Evolutionary conservation across 2,797 vertebrate species (phyloP), one percentile per base, ranked within the genome.

Genomic region (Hafferia zeledoni): DNA sequence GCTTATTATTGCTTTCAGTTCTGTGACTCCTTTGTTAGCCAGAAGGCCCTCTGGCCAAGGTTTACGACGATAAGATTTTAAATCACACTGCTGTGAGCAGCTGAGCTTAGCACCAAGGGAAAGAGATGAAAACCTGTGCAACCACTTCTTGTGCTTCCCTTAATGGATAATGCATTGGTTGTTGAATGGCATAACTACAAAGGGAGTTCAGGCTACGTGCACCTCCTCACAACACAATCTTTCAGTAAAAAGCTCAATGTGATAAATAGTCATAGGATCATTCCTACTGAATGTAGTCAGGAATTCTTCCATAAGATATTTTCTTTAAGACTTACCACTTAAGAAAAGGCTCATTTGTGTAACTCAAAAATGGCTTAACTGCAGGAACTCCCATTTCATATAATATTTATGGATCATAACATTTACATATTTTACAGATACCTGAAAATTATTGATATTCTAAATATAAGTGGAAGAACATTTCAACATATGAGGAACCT

Each of bases 401-500:
- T 24, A 63, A 27, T 39, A 68, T 63, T 33, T 63, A 49, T 4
- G 46, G 28, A 67, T 63, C 74, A 76, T 47, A 22, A 24, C 6
- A 23, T 86, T 72, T 86, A 20, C 17, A 10, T 94, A 35, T 90
- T 96, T 97, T 94, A 86, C 94, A 99, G 98, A 89, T 97, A 97
- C 17, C 89, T 99, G 93, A 98, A 98, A 95, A 99, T 98, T 11
- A 98, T 97, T 61, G 98, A 98, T 72, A 98, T 98, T 95, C 96
- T 97, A 77, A 97, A 98, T 87, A 98, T 98, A 97, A 98, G 98
- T 41, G 96, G 97, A 23, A 97, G 94, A 90, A 98, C 98, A 97
- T 99, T 99, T 92, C 97, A 98, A 25, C 95, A 97, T 8, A 98
- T 98, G 98, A 98, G 82, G 90, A 98, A 98, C 82, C 96, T 99